Base-by-base conservation (phyloP, 2,888 invertebrate genomes). In the Pterostichus niger region DNA sequence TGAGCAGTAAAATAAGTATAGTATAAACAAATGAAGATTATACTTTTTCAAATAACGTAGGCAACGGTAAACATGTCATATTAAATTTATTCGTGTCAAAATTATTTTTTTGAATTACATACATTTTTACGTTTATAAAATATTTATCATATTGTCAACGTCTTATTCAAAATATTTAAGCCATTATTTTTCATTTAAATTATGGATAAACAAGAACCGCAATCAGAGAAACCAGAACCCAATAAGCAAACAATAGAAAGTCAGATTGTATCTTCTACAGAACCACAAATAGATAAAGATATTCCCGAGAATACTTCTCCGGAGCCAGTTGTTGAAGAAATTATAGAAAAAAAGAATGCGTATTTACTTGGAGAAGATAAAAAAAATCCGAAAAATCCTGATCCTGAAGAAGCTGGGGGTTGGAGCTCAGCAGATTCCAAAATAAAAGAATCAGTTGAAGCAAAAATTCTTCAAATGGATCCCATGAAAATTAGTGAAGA, bases 291-390 rank as follows among this genome's bases (percentile, higher is more conserved):
- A 15, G 54, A 64, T 24, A 73, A 59, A 82, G 56, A 46, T 17
- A 13, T 24, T 9, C 24, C 56, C 49, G 64, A 40, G 24, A 64
- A 11, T 46, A 15, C 31, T n/a, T 86, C 87, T 80, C 88, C 24
- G 24, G 24, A 24, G 24, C 24, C 89, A n/a, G 88, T 90, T 6
- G 87, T 86, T 9, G 90, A 90, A 86, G 89, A 89, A 79, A 83
- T 89, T 0, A 92, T 93, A 84, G 89, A 91, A 49, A 90, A 93
- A n/a, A 92, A 92, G 87, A 92, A 91, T 86, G 89, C 92, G 0
- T 93, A 93, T 86, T 84, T 91, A 1, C 93, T 93, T n/a, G 80
- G 31, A 0, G 33, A 59, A 17, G 73, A 54, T 17, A 15, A 44
- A 31, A 13, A 68, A 40, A 31, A 54, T 24, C 59, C 24, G 13